Evolutionary conservation across 2,797 vertebrate species (phyloP).

Genomic region (Paramormyrops hopkinsi): DNA sequence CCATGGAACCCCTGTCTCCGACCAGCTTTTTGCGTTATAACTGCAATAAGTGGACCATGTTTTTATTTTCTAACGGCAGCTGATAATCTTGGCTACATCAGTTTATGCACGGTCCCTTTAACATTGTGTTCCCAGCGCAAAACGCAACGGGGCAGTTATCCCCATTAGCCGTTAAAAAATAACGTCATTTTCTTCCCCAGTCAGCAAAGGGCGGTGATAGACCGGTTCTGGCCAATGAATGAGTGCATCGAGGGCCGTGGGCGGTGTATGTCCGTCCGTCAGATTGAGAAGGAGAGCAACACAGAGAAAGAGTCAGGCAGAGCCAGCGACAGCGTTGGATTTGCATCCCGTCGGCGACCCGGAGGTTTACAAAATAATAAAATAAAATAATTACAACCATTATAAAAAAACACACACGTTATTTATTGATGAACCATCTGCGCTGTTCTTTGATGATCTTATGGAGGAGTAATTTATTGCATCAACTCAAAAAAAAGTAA

Average conservation of each 20-base stretch:
- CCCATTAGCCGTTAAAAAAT: constrained; percentile 18
- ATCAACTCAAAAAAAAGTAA: constrained; percentile 7
- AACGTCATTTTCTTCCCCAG: constrained; percentile 26
- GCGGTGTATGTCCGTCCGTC: constrained; percentile 20
- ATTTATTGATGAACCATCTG: constrained; percentile 9
- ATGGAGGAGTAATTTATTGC: constrained; percentile 25
- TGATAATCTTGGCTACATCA: neutral
- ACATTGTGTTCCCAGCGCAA: neutral
- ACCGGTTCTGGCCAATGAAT: constrained; percentile 11
- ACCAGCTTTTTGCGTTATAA: neutral
- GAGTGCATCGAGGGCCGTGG: neutral
- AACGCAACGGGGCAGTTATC: neutral
- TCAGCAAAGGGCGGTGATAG: constrained; percentile 19
- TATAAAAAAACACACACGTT: neutral
- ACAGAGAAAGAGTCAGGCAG: constrained; percentile 18
- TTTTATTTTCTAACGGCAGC: neutral
- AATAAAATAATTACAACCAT: neutral
- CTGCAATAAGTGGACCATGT: neutral
- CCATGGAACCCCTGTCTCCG: neutral
- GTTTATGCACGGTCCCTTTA: neutral
- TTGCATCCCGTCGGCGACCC: constrained; percentile 9
- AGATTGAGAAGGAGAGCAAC: constrained; percentile 23
- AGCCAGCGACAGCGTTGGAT: neutral
- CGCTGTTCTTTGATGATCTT: neutral
- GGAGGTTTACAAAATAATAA: constrained; percentile 13